Base-by-base conservation (phyloP, 2,113 vertebrate genomes). In the Melanocharis versteri region DNA sequence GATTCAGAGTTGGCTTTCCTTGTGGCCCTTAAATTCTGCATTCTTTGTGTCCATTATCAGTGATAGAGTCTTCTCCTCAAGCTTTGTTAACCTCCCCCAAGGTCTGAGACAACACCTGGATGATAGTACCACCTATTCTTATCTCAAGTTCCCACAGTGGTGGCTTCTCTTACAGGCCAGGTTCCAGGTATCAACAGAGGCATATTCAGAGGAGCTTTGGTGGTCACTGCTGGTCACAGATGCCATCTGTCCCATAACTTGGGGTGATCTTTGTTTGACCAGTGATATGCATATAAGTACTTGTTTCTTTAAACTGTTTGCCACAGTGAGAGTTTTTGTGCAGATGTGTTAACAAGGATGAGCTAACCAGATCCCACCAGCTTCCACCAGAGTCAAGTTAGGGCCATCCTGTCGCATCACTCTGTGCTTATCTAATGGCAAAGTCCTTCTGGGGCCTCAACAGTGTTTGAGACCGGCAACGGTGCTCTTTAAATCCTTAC, bases 271-370 rank as follows among this genome's bases (percentile, higher is more conserved):
- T 47, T 23, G 2, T 51, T 51, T 61, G n/a, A 47, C 21, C 15
- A 21, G 16, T 42, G 35, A 47, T 13, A 18, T 0, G 2, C 7
- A 26, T 1, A 19, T 27, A 26, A 76, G 5, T 4, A 40, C 10
- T 30, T 68, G 1, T 14, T 82, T 80, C 42, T 42, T 45, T 60
- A 8, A 16, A 7, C 20, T 7, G 6, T 45, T 58, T 66, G 9
- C 13, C 16, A 6, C 17, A 35, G 40, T 6, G 30, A 47, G 21
- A 40, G 54, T 47, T 83, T 75, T 68, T 60, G 9, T 31, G 16
- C 0, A 0, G 45, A 20, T 53, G 4, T 2, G 2, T 60, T 40
- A 60, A 53, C 45, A 6, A 47, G 53, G 24, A 40, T 47, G n/a
- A 68, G 21, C 2, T 35, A 60, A 47, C 5, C 24, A 75, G 54